Percentiles rank a stretch among this genome's conserved stretches.
phyloP scores from a whole-genome alignment of 2,888 invertebrate species.

The Linyphia triangularis region DNA sequence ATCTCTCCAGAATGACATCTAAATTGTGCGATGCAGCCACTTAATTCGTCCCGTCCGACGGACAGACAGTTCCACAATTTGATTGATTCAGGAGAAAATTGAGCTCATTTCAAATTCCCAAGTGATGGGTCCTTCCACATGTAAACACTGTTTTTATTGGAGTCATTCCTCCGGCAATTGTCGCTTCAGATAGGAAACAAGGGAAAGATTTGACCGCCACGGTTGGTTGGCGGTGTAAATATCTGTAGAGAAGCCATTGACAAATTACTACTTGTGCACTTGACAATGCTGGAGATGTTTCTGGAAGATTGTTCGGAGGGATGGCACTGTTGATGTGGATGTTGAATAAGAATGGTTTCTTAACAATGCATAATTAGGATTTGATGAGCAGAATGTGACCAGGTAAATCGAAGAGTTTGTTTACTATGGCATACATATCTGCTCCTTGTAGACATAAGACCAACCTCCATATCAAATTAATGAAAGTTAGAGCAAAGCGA shows the following conservation, averaged over 20 bases:
- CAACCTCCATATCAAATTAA: too few species aligned
- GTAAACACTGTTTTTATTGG: conserved; percentile 10
- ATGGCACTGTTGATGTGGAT: conserved; percentile 11
- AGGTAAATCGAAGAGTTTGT: too few species aligned
- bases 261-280: conserved; percentile 62
- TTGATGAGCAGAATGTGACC: too few species aligned
- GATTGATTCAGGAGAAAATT: conserved; percentile 53
- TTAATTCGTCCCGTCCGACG: neutral
- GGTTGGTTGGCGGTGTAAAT: conserved; percentile 39
- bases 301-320: neutral
- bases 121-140: neutral
- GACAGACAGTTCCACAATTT: neutral
- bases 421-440: too few species aligned
- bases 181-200: conserved; percentile 9
- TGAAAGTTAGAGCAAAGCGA: too few species aligned
- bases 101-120: conserved; percentile 31
- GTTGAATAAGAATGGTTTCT: neutral
- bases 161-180: conserved; percentile 13
- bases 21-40: neutral
- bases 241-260: conserved; percentile 32
- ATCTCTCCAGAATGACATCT: neutral
- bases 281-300: conserved; percentile 57
- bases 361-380: neutral
- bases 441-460: too few species aligned
- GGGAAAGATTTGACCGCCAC: conserved; percentile 1